Percentiles rank a stretch among this genome's conserved stretches.
phyloP scores from a whole-genome alignment of 2,797 vertebrate genomes.

The Lacerta agilis region DNA sequence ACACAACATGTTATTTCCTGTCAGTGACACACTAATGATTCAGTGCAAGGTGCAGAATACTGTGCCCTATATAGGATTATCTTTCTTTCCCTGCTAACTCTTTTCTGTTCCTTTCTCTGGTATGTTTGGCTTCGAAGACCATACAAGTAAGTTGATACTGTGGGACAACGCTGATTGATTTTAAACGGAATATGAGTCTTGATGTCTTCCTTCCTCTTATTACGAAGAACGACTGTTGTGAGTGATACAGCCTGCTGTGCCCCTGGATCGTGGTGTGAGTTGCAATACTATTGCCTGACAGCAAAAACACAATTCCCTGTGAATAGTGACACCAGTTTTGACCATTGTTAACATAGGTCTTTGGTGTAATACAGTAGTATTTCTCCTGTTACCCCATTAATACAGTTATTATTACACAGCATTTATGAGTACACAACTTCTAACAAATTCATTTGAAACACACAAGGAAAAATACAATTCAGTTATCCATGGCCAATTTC shows the following conservation, averaged over 20 bases:
- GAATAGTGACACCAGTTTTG: constrained; percentile 39
- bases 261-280: constrained; percentile 41
- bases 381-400: neutral
- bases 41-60: neutral
- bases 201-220: constrained; percentile 58
- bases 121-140: constrained; percentile 4
- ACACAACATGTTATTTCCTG: neutral
- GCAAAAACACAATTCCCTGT: constrained; percentile 43
- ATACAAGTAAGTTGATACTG: constrained; percentile 34
- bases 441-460: neutral
- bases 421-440: neutral
- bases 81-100: constrained; percentile 7
- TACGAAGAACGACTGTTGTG: constrained; percentile 43
- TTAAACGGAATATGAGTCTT: constrained; percentile 50
- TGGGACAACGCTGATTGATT: constrained; percentile 38
- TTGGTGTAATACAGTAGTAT: neutral
- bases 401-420: neutral
- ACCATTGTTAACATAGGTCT: constrained; percentile 39
- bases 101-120: constrained; percentile 41
- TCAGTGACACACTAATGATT: neutral
- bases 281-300: constrained; percentile 35
- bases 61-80: neutral
- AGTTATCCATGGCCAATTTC: neutral
- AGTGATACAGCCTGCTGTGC: constrained; percentile 39
- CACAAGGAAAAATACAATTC: neutral